phyloP scores from a whole-genome alignment of 2,797 vertebrate genomes.

The Melanotaenia boesemani region DNA sequence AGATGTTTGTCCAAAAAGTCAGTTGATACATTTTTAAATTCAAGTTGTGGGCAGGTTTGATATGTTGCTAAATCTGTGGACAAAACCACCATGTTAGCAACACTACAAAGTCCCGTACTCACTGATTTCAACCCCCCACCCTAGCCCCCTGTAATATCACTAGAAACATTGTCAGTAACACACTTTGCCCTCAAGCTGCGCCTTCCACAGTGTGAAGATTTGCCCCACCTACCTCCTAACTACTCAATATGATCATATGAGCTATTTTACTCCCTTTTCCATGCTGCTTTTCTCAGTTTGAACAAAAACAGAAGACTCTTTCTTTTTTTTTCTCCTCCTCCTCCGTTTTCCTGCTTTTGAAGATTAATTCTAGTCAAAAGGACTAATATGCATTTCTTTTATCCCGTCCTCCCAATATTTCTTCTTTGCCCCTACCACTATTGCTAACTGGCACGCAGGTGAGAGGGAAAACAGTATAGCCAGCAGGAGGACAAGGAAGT shows the following conservation, averaged over 20 bases:
- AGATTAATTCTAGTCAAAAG: slow-evolving; percentile 53
- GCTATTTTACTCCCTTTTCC: slow-evolving; percentile 29
- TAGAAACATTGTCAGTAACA: slow-evolving; percentile 25
- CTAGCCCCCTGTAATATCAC: not conserved
- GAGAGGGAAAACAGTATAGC: slow-evolving; percentile 25
- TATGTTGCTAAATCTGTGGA: not conserved
- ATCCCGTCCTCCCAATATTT: not conserved
- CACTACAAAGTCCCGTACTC: not conserved
- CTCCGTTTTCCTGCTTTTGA: not conserved
- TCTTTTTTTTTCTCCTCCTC: not conserved
- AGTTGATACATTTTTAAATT: not conserved
- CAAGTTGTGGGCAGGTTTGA: not conserved
- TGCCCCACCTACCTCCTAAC: slow-evolving; percentile 42
- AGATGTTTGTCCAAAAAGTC: not conserved
- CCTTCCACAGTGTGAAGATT: slow-evolving; percentile 51
- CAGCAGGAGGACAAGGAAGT: not conserved
- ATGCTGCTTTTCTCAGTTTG: slow-evolving; percentile 50
- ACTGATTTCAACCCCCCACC: not conserved
- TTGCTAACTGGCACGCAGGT: slow-evolving; percentile 30
- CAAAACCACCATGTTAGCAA: slow-evolving; percentile 32
- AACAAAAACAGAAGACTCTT: slow-evolving; percentile 49
- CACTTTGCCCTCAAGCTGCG: slow-evolving; percentile 38
- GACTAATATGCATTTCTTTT: slow-evolving; percentile 68
- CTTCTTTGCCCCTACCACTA: not conserved
- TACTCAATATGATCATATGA: not conserved